Percentiles rank a stretch among this genome's conserved stretches.
Evolutionary conservation across 64 coral and sea anemone species (phyloP).

Genomic region (Platygyra sinensis): DNA sequence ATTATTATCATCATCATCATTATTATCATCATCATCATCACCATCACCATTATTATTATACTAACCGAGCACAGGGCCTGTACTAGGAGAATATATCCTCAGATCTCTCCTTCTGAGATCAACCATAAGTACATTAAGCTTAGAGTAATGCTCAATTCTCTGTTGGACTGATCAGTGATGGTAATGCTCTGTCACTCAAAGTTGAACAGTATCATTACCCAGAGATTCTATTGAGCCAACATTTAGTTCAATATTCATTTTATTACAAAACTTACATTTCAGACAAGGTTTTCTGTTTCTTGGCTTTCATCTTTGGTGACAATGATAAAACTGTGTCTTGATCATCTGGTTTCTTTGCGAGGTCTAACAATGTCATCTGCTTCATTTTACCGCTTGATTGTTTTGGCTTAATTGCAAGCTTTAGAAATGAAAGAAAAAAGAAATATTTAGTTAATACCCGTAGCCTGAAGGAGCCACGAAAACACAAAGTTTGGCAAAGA

Average conservation of each 20-base stretch:
- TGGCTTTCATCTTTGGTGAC: slow-evolving; percentile 37
- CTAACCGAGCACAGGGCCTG: background rate
- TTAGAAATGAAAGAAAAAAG: background rate
- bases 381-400: background rate
- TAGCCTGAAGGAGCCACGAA: no score
- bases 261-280: slow-evolving; percentile 58
- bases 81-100: background rate
- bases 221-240: no score
- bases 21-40: no score
- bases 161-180: no score
- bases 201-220: no score
- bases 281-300: slow-evolving; percentile 61
- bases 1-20: no score
- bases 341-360: slow-evolving; percentile 1
- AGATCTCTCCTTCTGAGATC: no score
- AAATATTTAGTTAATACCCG: background rate
- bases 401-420: background rate
- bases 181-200: no score
- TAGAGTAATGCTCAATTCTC: no score
- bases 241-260: background rate
- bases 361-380: background rate
- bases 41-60: no score
- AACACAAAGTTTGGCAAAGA: no score
- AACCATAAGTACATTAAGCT: no score
- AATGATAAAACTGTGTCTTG: background rate